Conservation (phyloP, 2,113 vertebrate species). For the Salvator merianae region DNA sequence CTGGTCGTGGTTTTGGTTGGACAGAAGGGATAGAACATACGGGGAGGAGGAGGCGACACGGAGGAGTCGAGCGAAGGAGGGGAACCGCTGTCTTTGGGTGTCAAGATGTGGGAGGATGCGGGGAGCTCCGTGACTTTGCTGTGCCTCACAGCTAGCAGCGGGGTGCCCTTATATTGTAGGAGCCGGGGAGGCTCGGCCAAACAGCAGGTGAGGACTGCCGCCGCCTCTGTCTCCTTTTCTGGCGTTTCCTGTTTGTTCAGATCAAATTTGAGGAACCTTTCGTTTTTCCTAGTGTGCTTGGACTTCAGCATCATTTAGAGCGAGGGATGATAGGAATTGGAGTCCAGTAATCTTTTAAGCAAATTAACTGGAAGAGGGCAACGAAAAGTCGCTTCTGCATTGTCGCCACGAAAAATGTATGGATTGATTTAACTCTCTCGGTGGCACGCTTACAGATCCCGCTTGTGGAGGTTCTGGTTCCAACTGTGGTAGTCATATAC, state of each 20-base stretch:
- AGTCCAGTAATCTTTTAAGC: too few species aligned
- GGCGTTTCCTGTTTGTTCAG: too few species aligned
- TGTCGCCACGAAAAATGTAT: too few species aligned
- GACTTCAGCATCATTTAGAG: too few species aligned
- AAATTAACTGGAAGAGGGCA: too few species aligned
- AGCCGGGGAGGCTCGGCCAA: conserved; percentile 60
- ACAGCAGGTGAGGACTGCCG: conserved; percentile 52
- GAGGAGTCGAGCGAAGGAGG: background rate
- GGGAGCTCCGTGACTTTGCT: conserved; percentile 76
- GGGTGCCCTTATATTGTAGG: conserved; percentile 87
- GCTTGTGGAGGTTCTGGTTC: background rate
- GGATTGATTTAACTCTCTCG: too few species aligned
- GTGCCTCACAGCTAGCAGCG: conserved; percentile 86
- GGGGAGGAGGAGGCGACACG: background rate
- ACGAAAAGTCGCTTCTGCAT: too few species aligned
- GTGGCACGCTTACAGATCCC: background rate
- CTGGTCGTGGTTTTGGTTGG: too few species aligned
- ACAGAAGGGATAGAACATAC: conserved; percentile 45
- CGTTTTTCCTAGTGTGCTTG: too few species aligned
- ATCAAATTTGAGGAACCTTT: too few species aligned
- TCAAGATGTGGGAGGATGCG: conserved; percentile 56
- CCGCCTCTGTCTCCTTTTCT: too few species aligned
- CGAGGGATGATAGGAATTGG: too few species aligned
- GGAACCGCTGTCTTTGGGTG: background rate
- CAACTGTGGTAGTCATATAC: background rate